Conservation (phyloP, 1,140 invertebrate species). For the Nymphalis io region DNA sequence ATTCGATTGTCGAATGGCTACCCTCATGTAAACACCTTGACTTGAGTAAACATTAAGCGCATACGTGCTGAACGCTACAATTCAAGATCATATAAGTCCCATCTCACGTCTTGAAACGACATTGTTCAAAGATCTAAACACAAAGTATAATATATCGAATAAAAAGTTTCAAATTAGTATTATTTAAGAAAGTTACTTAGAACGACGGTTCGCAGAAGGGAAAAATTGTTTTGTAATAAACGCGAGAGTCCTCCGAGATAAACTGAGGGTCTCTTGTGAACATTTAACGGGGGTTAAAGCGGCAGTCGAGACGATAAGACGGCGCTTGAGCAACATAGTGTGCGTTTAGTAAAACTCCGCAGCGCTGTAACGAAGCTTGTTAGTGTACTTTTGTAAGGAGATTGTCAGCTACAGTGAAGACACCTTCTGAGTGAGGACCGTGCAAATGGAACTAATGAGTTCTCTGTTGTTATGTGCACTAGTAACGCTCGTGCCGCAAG, state of each 20-base stretch:
- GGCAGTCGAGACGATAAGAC: constrained; percentile 33
- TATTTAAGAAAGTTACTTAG: constrained; percentile 6
- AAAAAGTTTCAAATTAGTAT: constrained; percentile 7
- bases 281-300: constrained; percentile 44
- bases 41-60: constrained; percentile 48
- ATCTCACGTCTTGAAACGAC: constrained; percentile 11
- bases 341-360: constrained; percentile 62
- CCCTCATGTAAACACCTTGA: constrained; percentile 52
- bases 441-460: constrained; percentile 76
- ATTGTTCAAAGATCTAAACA: constrained; percentile 9
- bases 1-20: constrained; percentile 59
- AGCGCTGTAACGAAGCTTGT: constrained; percentile 70
- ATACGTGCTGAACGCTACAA: constrained; percentile 24
- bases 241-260: constrained; percentile 31
- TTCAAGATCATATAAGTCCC: constrained; percentile 45
- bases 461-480: constrained; percentile 61
- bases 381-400: constrained; percentile 70
- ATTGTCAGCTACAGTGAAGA: constrained; percentile 63
- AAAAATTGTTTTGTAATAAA: constrained; percentile 32
- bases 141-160: neutral
- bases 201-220: neutral
- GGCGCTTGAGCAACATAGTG: constrained; percentile 44
- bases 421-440: constrained; percentile 54
- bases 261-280: constrained; percentile 34
- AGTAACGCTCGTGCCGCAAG: constrained; percentile 54